phyloP scores from a whole-genome alignment of 2,113 vertebrate genomes.

The Psilopsiagon aurifrons region DNA sequence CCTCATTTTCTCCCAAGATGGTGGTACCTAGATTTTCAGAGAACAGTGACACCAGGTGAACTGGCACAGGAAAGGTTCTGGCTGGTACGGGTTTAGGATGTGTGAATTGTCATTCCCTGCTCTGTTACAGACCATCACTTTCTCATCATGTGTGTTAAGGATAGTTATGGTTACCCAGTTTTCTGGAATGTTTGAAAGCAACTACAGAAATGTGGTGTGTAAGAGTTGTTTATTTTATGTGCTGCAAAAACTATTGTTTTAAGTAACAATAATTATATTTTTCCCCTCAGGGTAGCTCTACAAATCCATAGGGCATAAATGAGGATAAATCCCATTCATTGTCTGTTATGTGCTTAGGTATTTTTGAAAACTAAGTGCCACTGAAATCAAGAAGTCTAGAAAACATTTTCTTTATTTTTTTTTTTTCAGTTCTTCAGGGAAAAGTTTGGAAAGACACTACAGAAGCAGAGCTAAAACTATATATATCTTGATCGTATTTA shows the following conservation, averaged over 20 bases:
- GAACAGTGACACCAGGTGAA: neutral
- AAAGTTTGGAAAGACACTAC: neutral
- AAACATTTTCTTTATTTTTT: neutral
- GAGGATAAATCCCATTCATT: neutral
- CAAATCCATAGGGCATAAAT: neutral
- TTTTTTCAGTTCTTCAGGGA: neutral
- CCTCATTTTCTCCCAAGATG: neutral
- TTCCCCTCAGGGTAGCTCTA: rapidly evolving
- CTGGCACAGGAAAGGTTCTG: neutral
- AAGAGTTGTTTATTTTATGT: conserved; percentile 20
- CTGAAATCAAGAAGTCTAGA: neutral
- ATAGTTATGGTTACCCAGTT: neutral
- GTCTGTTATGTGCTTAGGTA: neutral
- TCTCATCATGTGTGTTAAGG: neutral
- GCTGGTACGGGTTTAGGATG: neutral
- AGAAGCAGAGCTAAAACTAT: neutral
- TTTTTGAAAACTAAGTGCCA: neutral
- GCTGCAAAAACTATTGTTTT: neutral
- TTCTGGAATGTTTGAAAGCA: neutral
- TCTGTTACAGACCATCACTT: neutral
- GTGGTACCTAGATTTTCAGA: neutral
- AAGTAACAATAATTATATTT: neutral
- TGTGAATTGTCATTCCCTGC: neutral
- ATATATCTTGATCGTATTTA: neutral
- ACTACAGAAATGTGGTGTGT: neutral